A percentile compares a stretch with the other conserved stretches of the same genome.
phyloP scores from a whole-genome alignment of 2,888 invertebrate genomes.

The Eilema sororculum region DNA sequence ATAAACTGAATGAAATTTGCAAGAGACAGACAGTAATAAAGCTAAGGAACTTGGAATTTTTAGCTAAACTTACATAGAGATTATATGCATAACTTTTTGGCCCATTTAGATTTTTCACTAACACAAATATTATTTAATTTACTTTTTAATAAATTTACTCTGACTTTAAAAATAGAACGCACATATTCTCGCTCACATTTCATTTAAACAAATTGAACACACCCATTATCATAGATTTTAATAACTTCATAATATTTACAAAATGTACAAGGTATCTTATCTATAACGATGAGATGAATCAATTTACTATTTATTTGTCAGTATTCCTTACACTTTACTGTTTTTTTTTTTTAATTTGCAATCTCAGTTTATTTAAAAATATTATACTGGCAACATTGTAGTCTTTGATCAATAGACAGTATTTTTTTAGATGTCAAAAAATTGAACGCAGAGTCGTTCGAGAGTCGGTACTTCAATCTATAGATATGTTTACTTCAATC shows the following conservation, averaged over 20 bases:
- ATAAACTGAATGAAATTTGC: too few species aligned
- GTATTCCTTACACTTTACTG: slow-evolving; percentile 18
- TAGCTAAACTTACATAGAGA: slow-evolving; percentile 30
- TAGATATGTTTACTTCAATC: too few species aligned
- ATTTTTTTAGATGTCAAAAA: background rate
- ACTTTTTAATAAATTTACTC: slow-evolving; percentile 26
- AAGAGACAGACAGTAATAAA: slow-evolving; percentile 2
- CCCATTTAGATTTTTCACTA: slow-evolving; percentile 1
- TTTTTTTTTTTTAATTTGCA: slow-evolving; percentile 25
- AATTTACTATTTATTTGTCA: slow-evolving; percentile 30
- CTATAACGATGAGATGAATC: slow-evolving; percentile 38
- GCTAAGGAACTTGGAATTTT: slow-evolving; percentile 29
- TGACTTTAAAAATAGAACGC: slow-evolving; percentile 23
- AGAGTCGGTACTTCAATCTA: background rate
- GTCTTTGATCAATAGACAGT: background rate
- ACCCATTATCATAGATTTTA: slow-evolving; percentile 56
- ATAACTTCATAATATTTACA: slow-evolving; percentile 69
- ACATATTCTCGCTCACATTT: slow-evolving; percentile 38
- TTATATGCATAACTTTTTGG: slow-evolving; percentile 20
- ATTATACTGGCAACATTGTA: slow-evolving; percentile 20
- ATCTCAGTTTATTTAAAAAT: slow-evolving; percentile 16
- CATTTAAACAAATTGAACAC: slow-evolving; percentile 54
- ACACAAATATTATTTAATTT: slow-evolving; percentile 20
- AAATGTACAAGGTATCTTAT: slow-evolving; percentile 63
- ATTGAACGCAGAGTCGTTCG: background rate